These are phyloP conservation scores for Colaptes auratus DNA, from an alignment of 2,113 vertebrate genomes.

Conservation along the genomic window DNA sequence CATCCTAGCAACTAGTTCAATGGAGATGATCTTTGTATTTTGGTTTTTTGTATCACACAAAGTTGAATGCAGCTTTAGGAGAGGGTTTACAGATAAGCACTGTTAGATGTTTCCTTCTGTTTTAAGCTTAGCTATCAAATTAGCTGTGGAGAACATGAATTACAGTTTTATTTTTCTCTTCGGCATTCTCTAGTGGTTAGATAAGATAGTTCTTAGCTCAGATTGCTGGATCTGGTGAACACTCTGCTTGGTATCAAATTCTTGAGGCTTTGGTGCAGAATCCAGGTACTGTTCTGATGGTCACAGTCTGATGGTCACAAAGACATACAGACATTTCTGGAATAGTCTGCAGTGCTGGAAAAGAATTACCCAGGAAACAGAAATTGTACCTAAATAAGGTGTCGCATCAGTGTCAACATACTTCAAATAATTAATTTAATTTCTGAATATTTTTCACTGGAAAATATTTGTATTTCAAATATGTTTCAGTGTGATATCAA, in stretches of 20 bases:
- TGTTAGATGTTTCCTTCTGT: neutral
- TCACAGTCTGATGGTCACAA: rapidly evolving
- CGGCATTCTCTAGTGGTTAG: neutral
- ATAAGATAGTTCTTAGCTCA: neutral
- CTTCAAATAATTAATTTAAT: neutral
- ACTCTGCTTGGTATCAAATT: neutral
- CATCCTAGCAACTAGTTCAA: neutral
- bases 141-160: neutral
- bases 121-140: neutral
- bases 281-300: neutral
- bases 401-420: neutral
- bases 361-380: neutral
- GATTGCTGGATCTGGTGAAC: neutral
- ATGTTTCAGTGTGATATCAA: neutral
- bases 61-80: neutral
- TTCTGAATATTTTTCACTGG: neutral
- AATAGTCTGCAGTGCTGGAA: neutral
- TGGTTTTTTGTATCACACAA: neutral
- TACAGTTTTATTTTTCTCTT: neutral
- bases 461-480: slow-evolving; percentile 1
- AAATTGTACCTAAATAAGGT: neutral
- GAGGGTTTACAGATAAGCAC: neutral
- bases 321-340: neutral
- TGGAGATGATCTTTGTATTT: neutral
- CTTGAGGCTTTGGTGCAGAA: neutral